Conservation (phyloP, 2,888 invertebrate genomes). For the Mantis religiosa region DNA sequence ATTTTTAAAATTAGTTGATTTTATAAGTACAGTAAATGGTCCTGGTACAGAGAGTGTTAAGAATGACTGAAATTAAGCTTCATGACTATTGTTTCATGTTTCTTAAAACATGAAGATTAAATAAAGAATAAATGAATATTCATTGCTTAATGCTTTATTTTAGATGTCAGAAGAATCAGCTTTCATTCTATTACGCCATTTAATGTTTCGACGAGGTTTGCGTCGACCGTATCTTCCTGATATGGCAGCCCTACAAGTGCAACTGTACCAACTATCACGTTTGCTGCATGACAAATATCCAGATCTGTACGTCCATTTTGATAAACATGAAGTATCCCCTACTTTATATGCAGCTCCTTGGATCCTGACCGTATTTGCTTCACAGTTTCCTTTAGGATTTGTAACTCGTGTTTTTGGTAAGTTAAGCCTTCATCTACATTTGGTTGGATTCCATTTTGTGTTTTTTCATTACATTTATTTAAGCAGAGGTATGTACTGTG, state of each 20-base stretch:
- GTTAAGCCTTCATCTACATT: constrained; percentile 32
- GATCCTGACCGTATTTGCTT: constrained; percentile 93
- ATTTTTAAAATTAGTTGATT: no score
- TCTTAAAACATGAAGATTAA: background rate
- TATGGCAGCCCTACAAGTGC: constrained; percentile 88
- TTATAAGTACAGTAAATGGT: no score
- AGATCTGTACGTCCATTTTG: constrained; percentile 81
- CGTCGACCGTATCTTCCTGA: constrained; percentile 89
- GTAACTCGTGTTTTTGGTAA: constrained; percentile 89
- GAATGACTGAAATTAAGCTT: background rate
- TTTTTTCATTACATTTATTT: background rate
- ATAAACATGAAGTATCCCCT: constrained; percentile 84
- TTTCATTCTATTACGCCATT: constrained; percentile 78
- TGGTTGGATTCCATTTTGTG: background rate
- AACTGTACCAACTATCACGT: constrained; percentile 89
- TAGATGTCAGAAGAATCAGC: constrained; percentile 92
- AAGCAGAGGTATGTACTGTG: background rate
- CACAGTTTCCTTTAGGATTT: constrained; percentile 93
- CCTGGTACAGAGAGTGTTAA: no score
- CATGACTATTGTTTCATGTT: background rate
- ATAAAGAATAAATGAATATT: constrained; percentile 10
- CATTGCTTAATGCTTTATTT: constrained; percentile 30
- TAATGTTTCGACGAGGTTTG: constrained; percentile 87
- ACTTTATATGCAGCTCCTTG: constrained; percentile 95
- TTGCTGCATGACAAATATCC: constrained; percentile 83